A percentile compares a stretch with the other conserved stretches of the same genome.
Evolutionary conservation across 2,888 invertebrate species (phyloP).

Genomic region (Stegana nigrithorax): DNA sequence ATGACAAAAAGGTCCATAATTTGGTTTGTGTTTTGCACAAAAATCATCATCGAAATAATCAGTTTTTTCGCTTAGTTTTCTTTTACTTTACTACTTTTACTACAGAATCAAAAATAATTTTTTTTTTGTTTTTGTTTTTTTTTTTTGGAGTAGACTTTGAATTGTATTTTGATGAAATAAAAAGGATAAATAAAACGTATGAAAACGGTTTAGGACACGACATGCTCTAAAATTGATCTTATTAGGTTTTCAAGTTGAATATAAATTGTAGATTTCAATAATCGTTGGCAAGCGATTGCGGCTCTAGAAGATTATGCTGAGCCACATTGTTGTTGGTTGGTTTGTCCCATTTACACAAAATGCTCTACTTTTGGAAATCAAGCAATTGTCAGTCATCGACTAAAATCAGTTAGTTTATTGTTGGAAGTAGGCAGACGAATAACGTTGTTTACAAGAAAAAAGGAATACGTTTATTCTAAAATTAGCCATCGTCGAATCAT

Average conservation of each 20-base stretch:
- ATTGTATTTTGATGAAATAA: too few species aligned
- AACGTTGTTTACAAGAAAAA: neutral
- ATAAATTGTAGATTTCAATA: neutral
- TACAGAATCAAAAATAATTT: neutral
- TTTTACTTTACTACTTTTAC: neutral
- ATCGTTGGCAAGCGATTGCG: neutral
- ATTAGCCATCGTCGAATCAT: neutral
- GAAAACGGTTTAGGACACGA: neutral
- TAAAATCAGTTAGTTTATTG: conserved; percentile 9
- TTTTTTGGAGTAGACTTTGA: too few species aligned
- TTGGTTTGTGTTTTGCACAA: too few species aligned
- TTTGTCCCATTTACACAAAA: neutral
- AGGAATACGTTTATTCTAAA: conserved; percentile 5
- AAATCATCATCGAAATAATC: too few species aligned
- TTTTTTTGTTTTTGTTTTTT: too few species aligned
- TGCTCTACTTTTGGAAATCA: neutral
- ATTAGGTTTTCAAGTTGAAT: neutral
- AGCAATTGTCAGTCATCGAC: neutral
- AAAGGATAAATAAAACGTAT: too few species aligned
- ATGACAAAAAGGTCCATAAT: conserved; percentile 34
- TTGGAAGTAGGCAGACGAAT: neutral
- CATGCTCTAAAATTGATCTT: neutral
- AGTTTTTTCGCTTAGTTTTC: too few species aligned
- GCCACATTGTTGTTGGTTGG: neutral
- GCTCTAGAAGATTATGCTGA: neutral